Conservation (phyloP, 2,113 vertebrate genomes). For the Phalacrocorax brasilianus region DNA sequence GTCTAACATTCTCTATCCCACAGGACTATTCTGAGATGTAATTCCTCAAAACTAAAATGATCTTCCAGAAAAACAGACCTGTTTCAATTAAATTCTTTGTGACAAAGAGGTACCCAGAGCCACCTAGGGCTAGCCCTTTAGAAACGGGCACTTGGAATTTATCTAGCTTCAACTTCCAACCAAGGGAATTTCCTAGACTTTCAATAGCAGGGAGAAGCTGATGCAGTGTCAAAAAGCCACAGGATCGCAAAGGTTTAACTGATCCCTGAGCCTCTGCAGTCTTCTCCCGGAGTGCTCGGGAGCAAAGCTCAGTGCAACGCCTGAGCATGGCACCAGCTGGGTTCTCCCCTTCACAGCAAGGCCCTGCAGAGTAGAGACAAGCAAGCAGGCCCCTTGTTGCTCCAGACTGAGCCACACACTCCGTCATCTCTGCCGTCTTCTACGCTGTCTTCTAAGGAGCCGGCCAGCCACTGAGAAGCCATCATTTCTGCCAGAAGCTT, state of each 20-base stretch:
- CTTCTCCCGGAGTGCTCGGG: not conserved
- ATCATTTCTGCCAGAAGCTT: not conserved
- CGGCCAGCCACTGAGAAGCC: not conserved
- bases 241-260: not conserved
- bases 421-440: not conserved
- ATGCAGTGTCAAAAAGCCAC: not conserved
- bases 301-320: not conserved
- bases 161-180: not conserved
- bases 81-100: not conserved
- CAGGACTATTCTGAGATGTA: not conserved
- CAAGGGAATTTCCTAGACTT: not conserved
- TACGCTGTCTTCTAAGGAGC: not conserved
- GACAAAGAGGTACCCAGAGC: not conserved
- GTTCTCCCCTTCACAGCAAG: not conserved
- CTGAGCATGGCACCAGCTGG: fast-evolving
- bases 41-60: not conserved
- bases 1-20: not conserved
- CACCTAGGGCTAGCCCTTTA: not conserved
- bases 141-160: not conserved
- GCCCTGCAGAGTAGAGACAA: not conserved
- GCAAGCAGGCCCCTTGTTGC: too few relatives aligned
- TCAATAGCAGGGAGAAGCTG: not conserved
- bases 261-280: not conserved
- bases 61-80: not conserved
- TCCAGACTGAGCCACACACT: not conserved